These are phyloP conservation scores for Forbesichthys agassizii DNA, from an alignment of 2,113 vertebrate species.

Conservation along the genomic window DNA sequence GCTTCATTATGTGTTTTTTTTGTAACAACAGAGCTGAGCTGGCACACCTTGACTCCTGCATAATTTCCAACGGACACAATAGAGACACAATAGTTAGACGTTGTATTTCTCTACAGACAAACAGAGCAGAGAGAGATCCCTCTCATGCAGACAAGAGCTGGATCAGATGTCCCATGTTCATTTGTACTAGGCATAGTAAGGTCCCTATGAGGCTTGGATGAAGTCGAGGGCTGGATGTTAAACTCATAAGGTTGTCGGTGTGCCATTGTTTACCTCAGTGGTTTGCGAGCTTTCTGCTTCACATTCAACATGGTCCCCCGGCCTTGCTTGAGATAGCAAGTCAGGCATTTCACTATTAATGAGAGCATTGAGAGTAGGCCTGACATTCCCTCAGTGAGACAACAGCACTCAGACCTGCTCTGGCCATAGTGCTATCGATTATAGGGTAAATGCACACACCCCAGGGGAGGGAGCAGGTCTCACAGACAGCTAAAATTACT, in stretches of 20 bases:
- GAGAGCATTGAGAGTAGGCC: slow-evolving; percentile 31
- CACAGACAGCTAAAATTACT: slow-evolving; percentile 71
- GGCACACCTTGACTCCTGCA: slow-evolving; percentile 63
- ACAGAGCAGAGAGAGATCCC: too few relatives aligned
- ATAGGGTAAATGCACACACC: slow-evolving; percentile 71
- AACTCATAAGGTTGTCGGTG: slow-evolving; percentile 2
- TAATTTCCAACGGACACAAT: slow-evolving; percentile 49
- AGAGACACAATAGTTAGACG: slow-evolving; percentile 18
- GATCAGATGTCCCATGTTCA: not conserved
- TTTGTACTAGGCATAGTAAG: not conserved
- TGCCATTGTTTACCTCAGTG: not conserved
- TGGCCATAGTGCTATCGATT: slow-evolving; percentile 74
- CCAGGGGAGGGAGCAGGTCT: slow-evolving; percentile 55
- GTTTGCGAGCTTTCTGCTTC: not conserved
- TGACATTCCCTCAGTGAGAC: slow-evolving; percentile 59
- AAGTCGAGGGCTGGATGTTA: not conserved
- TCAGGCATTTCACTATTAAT: slow-evolving; percentile 15
- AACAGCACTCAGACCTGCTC: slow-evolving; percentile 69
- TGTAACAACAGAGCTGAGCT: slow-evolving; percentile 51
- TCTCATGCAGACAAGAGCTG: too few relatives aligned
- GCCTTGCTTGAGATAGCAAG: too few relatives aligned
- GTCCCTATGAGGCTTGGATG: not conserved
- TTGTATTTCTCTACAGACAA: slow-evolving; percentile 5
- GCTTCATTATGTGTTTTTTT: slow-evolving; percentile 14
- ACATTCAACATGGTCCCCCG: not conserved